Conservation (phyloP, 2,888 invertebrate genomes). For the Agrotis segetum region DNA sequence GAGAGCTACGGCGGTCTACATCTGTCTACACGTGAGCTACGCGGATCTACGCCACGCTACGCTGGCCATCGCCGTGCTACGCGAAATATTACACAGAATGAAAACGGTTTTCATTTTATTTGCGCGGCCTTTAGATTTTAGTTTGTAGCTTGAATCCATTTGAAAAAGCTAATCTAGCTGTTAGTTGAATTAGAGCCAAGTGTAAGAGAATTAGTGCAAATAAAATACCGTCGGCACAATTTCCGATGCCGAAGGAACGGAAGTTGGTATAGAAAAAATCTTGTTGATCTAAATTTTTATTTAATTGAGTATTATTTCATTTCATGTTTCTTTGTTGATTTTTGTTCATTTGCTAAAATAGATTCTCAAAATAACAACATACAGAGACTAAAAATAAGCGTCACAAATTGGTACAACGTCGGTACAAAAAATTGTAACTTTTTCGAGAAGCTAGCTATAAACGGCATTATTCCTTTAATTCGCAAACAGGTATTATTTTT, state of each 20-base stretch:
- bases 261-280: not conserved
- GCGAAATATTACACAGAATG: not conserved
- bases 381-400: not conserved
- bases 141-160: not conserved
- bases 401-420: not conserved
- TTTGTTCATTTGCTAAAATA: not conserved
- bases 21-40: not conserved
- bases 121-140: not conserved
- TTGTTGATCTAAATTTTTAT: not conserved
- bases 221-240: not conserved
- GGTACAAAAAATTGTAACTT: not conserved
- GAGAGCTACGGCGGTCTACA: not conserved
- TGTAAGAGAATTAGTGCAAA: too few species aligned
- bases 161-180: not conserved
- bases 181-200: not conserved
- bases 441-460: not conserved
- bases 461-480: not conserved
- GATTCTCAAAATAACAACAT: not conserved
- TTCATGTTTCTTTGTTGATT: not conserved
- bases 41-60: constrained; percentile 3
- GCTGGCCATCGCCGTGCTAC: not conserved
- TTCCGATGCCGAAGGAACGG: not conserved
- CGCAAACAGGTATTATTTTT: not conserved
- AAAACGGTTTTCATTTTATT: not conserved
- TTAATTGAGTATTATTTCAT: not conserved